Evolutionary conservation across 2,113 vertebrate genomes (phyloP).

Genomic region (Onychostruthus taczanowskii): DNA sequence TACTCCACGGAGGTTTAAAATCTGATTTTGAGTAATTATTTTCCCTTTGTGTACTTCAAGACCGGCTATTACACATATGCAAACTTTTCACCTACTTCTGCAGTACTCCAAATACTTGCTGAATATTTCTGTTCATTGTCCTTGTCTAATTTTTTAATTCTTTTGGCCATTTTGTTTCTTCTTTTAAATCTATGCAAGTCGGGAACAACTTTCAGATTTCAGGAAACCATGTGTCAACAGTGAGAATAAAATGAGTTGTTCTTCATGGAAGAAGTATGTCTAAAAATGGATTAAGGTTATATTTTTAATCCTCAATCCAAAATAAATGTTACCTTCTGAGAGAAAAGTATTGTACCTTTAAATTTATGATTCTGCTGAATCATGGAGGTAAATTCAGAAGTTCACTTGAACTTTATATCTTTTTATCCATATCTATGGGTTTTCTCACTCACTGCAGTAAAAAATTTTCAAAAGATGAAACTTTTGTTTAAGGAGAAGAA

Average conservation of each 20-base stretch:
- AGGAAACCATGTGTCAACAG: not conserved
- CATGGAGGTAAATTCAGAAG: not conserved
- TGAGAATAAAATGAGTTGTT: not conserved
- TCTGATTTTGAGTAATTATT: not conserved
- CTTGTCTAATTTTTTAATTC: not conserved
- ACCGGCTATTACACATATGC: not conserved
- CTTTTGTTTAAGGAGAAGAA: not conserved
- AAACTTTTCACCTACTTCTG: not conserved
- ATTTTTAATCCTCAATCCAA: not conserved
- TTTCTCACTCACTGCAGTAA: not conserved
- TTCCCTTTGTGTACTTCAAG: not conserved
- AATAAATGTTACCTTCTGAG: not conserved
- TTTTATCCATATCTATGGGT: not conserved
- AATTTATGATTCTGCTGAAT: not conserved
- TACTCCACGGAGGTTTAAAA: not conserved
- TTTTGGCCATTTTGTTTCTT: not conserved
- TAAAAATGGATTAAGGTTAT: not conserved
- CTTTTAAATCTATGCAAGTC: not conserved
- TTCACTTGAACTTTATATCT: not conserved
- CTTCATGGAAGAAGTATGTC: not conserved
- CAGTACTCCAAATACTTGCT: not conserved
- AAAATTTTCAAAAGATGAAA: not conserved
- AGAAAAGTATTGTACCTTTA: not conserved
- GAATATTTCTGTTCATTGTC: not conserved
- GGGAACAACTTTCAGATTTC: not conserved